Conservation (phyloP, 2,888 invertebrate species). For the Tolmerus cingulatus region DNA sequence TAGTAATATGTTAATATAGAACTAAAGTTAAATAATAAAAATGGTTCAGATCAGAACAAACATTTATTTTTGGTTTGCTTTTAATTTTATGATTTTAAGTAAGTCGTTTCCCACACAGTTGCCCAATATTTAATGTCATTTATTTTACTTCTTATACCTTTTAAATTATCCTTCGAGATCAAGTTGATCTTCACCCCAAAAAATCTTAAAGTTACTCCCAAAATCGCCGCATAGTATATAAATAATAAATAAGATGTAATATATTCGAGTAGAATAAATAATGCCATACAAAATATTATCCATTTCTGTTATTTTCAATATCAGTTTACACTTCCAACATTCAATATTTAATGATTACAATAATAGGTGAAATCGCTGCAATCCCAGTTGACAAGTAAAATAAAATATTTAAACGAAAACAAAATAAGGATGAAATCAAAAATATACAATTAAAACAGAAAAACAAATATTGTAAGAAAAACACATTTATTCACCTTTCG, state of each 20-base stretch:
- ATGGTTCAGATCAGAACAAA: background rate
- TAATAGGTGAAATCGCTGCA: no score
- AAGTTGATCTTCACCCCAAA: background rate
- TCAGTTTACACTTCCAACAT: no score
- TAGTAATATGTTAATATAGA: background rate
- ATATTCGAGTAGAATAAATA: background rate
- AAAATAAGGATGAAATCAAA: background rate
- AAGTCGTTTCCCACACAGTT: background rate
- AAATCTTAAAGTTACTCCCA: background rate
- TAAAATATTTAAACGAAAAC: background rate
- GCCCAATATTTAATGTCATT: background rate
- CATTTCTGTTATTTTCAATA: no score
- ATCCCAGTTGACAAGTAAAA: background rate
- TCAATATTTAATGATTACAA: background rate
- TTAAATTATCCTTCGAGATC: background rate
- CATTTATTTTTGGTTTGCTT: no score
- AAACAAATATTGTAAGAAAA: constrained; percentile 11
- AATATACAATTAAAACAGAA: background rate
- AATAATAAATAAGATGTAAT: background rate
- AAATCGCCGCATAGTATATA: background rate
- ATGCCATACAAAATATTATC: no score
- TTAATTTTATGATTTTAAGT: background rate
- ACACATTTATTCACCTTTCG: constrained; percentile 32
- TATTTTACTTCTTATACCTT: background rate
- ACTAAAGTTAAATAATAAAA: background rate